Conservation (phyloP, 2,113 vertebrate species). For the Neotoma lepida region DNA sequence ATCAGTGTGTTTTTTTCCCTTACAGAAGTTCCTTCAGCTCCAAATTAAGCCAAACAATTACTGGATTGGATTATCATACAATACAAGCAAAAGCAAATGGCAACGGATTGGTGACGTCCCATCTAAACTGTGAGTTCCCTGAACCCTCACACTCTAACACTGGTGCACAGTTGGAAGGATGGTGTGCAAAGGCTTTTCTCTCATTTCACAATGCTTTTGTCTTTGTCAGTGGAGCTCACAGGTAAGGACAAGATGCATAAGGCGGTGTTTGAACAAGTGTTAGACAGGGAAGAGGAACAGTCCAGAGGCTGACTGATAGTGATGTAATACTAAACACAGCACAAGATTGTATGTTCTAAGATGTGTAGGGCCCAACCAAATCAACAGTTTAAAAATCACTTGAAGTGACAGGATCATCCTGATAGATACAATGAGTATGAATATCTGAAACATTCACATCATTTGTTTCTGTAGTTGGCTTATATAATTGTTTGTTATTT, state of each 20-base stretch:
- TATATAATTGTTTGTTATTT: not conserved
- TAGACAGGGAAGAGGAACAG: too few species aligned
- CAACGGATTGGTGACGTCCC: not conserved
- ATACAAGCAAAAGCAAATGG: accelerated
- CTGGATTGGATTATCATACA: not conserved
- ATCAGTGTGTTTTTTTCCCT: not conserved
- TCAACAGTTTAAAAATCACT: not conserved
- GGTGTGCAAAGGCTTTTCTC: not conserved
- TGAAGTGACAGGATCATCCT: not conserved
- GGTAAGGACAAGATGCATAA: not conserved
- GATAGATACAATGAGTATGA: not conserved
- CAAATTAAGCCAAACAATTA: not conserved
- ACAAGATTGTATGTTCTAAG: not conserved
- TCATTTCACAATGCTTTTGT: not conserved
- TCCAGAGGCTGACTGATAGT: not conserved
- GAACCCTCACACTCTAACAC: not conserved
- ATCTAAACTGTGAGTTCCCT: not conserved
- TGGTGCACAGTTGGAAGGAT: not conserved
- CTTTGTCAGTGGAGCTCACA: not conserved
- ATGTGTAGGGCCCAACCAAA: not conserved
- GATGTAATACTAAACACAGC: not conserved
- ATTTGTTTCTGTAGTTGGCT: not conserved
- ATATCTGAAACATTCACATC: not conserved
- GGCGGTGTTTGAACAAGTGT: too few species aligned
- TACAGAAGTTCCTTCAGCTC: not conserved